Evolutionary conservation across 35 echinoderm and acorn worm genomes (phyloP).

Genomic region (Strongylocentrotus purpuratus): DNA sequence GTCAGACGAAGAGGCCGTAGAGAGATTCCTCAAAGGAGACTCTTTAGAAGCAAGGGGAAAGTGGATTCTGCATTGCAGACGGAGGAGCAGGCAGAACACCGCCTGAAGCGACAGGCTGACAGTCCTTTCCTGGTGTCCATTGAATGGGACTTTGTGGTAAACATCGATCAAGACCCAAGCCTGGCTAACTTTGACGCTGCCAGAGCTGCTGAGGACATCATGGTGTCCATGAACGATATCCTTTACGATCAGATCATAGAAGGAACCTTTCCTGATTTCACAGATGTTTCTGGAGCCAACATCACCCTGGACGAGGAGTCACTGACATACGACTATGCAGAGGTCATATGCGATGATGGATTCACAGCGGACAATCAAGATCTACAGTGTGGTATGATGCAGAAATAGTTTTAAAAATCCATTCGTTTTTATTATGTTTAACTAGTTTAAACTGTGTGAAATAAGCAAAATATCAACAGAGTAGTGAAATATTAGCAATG

Average conservation of each 20-base stretch:
- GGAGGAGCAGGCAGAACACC: neutral
- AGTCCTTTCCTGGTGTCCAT: neutral
- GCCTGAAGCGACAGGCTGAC: neutral
- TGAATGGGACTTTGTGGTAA: conserved; percentile 22
- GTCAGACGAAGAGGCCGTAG: conserved; percentile 18
- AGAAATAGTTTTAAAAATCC: neutral
- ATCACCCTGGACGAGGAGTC: neutral
- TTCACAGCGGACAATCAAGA: conserved; percentile 55
- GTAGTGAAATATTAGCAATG: neutral
- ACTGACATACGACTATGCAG: conserved; percentile 16
- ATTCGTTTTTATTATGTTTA: neutral
- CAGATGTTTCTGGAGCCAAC: neutral
- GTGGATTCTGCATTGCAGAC: neutral
- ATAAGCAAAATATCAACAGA: neutral
- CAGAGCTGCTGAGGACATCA: conserved; percentile 45
- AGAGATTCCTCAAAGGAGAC: neutral
- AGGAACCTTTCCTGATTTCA: conserved; percentile 20
- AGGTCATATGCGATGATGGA: conserved; percentile 55
- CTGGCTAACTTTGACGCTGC: conserved; percentile 43
- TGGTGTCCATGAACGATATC: conserved; percentile 26
- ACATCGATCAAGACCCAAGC: conserved; percentile 20
- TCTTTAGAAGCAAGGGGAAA: neutral
- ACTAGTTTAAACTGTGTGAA: neutral
- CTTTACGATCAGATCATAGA: neutral
- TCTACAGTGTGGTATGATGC: conserved; percentile 47